These are phyloP conservation scores for Rhizomys pruinosus DNA, from an alignment of 2,113 vertebrate genomes.

Conservation along the genomic window DNA sequence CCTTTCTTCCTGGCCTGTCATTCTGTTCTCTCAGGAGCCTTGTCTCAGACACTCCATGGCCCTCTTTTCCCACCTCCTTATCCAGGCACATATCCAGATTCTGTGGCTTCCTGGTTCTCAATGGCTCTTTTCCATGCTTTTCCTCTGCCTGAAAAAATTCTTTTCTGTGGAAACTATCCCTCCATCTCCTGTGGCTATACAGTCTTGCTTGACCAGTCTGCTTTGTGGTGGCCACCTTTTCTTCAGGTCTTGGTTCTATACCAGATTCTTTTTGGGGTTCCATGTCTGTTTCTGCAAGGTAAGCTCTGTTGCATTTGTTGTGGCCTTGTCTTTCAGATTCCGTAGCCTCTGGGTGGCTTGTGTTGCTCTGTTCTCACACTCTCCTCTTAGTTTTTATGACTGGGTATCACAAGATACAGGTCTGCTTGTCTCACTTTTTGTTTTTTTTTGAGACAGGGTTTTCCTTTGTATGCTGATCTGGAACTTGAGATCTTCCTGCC, in stretches of 20 bases:
- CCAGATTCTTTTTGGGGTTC: not conserved
- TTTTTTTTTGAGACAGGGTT: too few relatives aligned
- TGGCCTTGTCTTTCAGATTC: not conserved
- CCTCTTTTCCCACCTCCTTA: not conserved
- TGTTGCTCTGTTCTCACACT: not conserved
- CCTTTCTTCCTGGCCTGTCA: not conserved
- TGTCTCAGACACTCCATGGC: not conserved
- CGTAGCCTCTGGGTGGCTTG: not conserved
- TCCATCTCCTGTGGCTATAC: not conserved
- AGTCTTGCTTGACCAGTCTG: not conserved
- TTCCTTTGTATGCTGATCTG: too few relatives aligned
- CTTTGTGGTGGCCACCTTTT: not conserved
- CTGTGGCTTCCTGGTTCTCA: not conserved
- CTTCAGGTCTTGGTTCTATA: not conserved
- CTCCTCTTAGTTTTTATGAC: not conserved
- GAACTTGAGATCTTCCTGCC: not conserved
- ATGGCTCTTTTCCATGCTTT: not conserved
- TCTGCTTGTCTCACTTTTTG: not conserved
- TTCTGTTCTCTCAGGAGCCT: not conserved
- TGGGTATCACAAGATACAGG: not conserved
- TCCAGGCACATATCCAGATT: not conserved
- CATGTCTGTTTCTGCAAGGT: not conserved
- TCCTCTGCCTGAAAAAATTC: conserved; percentile 44
- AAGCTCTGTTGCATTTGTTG: not conserved
- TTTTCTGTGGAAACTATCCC: not conserved